Conservation (phyloP, 2,888 invertebrate genomes). For the Xylota segnis region DNA sequence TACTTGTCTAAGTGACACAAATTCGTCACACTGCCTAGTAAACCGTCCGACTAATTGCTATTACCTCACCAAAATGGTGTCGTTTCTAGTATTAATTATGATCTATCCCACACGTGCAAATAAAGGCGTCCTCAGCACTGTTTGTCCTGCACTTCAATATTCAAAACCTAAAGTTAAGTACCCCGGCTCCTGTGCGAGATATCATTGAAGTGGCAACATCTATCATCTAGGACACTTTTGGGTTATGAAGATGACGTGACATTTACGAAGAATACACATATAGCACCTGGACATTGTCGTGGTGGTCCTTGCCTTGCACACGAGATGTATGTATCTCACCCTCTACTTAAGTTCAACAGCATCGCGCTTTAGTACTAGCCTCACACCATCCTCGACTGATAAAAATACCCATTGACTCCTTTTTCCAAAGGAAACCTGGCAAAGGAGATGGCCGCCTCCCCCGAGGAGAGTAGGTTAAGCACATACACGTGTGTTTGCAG, state of each 20-base stretch:
- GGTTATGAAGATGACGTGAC: slow-evolving; percentile 42
- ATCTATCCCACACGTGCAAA: not conserved
- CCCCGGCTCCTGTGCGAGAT: slow-evolving; percentile 12
- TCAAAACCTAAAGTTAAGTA: slow-evolving; percentile 57
- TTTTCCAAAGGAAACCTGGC: slow-evolving; percentile 21
- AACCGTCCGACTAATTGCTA: no score
- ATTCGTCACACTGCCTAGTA: no score
- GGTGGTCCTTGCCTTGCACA: slow-evolving; percentile 18
- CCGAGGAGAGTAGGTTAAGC: slow-evolving; percentile 67
- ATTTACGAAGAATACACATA: slow-evolving; percentile 36
- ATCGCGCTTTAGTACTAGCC: slow-evolving; percentile 33
- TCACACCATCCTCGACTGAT: slow-evolving; percentile 4
- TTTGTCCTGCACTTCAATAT: slow-evolving; percentile 57
- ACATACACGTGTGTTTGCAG: slow-evolving; percentile 49
- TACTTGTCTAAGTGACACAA: no score
- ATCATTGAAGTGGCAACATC: slow-evolving; percentile 55
- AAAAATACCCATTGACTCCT: slow-evolving; percentile 56
- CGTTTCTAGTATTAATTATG: slow-evolving; percentile 1
- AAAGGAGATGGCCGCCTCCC: slow-evolving; percentile 58
- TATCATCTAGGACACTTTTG: slow-evolving; percentile 37
- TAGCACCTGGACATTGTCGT: slow-evolving; percentile 57
- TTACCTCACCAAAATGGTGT: no score
- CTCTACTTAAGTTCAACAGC: slow-evolving; percentile 48
- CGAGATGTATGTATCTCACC: slow-evolving; percentile 23
- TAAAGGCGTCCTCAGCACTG: slow-evolving; percentile 23